Evolutionary conservation across 2,888 invertebrate genomes (phyloP), one percentile per base, ranked within the genome.

Genomic region (Ophioninae sp.): DNA sequence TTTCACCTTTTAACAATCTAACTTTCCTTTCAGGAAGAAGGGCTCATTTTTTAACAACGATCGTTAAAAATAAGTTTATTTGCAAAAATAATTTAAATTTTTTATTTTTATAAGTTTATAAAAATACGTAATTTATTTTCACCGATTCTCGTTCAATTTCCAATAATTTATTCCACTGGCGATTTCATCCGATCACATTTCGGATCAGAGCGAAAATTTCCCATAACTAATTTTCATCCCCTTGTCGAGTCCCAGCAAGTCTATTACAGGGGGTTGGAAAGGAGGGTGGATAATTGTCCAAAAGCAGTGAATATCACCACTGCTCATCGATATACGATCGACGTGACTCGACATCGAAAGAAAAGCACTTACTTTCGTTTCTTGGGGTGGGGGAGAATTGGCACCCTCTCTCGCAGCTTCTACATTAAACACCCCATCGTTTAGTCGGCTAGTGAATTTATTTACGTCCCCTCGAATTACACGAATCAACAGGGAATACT

Each of bases 311-410:
- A 17, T 50, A 50, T 79, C 79, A 79, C 79, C 30, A 41, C 67
- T 59, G 79, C 73, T 79, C 67, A 79, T 79, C 79, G 79, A 73
- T 67, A 50, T 79, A 72, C 62, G 78, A 79, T 79, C n/a, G 68
- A 77, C 69, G 69, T 23, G 50, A 50, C 57, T 21, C 67, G 67
- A 64, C 39, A 17, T 37, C 65, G 64, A 50, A 65, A 79, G 59
- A 67, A 72, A 79, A 67, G 44, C 73, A 73, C 65, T 73, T 79
- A 67, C 23, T 20, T 70, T 79, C 57, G 65, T 79, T 65, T 65
- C 67, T 56, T 56, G 30, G 59, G 64, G 39, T 8, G 20, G 7
- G 44, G 44, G 20, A 59, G 56, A 62, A 69, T 68, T 56, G 61
- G 64, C 74, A 75, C 62, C 56, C 57, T 61, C 64, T 64, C 50